Evolutionary conservation across 2,797 vertebrate species (phyloP), one percentile per base, ranked within the genome.

Genomic region (Trachurus trachurus): DNA sequence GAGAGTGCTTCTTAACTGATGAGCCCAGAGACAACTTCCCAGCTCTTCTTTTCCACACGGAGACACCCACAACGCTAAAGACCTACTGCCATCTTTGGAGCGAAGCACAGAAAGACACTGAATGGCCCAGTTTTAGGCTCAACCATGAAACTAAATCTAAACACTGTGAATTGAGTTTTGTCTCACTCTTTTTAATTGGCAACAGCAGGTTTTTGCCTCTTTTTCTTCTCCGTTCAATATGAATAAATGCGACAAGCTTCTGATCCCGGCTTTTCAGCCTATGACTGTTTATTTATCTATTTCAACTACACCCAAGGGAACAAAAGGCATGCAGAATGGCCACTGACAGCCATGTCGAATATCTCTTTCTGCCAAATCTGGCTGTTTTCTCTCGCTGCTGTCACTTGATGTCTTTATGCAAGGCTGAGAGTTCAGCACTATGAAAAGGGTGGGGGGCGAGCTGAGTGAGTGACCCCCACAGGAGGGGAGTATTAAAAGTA

Each of bases 391-490:
- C 96, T 90, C 87, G 62, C 87, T 88, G 90, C 93, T 93, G 94
- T 94, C 94, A 96, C 96, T 97, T 98, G 98, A 99, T 97, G 97
- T 98, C 97, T 99, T 98, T 97, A 98, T 99, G 96, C 92, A 91
- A 95, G 96, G 96, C 96, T 96, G 96, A 97, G 96, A 96, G 97
- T 93, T 95, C 89, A 86, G 86, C 87, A 17, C 89, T 93, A 94
- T 98, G 97, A 98, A 98, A 97, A 94, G 96, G 90, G 88, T 74
- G 86, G 86, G 94, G 90, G 92, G 92, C 65, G 76, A 92, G 85
- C 74, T 78, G 87, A 92, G 90, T 89, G 94, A 96, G 95, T 97
- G 97, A 97, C 97, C 97, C 96, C 96, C 93, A 88, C 92, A 94
- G 96, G 96, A 96, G 97, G 96, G 96, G 95, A 96, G 94, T 91